Evolutionary conservation across 2,797 vertebrate genomes (phyloP), one percentile per base, ranked within the genome.

Genomic region (Orientallactaga sibirica): DNA sequence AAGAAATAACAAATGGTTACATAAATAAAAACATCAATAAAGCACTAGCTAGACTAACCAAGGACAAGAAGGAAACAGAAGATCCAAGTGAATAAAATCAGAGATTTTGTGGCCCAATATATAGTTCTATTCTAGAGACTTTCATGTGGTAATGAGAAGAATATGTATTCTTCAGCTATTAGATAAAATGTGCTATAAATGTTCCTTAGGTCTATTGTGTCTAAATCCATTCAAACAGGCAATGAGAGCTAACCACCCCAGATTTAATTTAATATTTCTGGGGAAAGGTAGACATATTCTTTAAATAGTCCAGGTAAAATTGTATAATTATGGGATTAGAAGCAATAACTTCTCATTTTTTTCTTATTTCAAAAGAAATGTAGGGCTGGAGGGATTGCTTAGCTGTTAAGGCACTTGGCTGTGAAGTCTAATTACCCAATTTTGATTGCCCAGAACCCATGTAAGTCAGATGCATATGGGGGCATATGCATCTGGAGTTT

Each of bases 261-360:
- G 55, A 58, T 86, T 92, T 94, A 14, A 74, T 92, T 86, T 93
- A 25, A 76, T 27, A 83, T 81, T 86, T 55, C 27, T 62, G 76
- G 11, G 7, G 29, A 91, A 93, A 92, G 25, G 41, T 48, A 95
- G 78, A 93, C 55, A 81, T 58, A 74, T 12, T 87, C 64, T 86
- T 90, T 82, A 68, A 19, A 73, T 64, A 62, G n/a, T 71, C 15
- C 24, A 3, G 3, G 48, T 55, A 85, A 33, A 77, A 61, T 43
- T 94, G 83, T 41, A 80, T 91, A 94, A 77, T 70, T 80, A 0
- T 33, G 29, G 25, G 9, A 5, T 18, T 67, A 4, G 43, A 37
- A 27, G 18, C 14, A 55, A 11, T 92, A 88, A 75, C 74, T 70
- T 86, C 55, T 27, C 75, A 15, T 94, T 90, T 14, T 78, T 19